Conservation (phyloP, 2,888 invertebrate genomes). For the Drosophila paramelanica region DNA sequence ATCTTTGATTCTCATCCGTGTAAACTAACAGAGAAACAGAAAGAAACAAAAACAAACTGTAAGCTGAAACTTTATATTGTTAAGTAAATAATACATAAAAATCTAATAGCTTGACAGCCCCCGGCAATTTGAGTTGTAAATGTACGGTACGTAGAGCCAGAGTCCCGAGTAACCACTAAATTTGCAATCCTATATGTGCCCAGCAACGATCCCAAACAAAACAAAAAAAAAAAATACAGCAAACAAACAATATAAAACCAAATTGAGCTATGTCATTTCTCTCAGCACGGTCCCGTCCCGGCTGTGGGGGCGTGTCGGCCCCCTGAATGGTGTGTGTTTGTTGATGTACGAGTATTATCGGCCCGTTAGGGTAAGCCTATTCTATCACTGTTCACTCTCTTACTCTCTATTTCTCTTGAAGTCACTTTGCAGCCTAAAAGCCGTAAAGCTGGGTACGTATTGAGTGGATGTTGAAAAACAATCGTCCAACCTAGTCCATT, state of each 20-base stretch:
- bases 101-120: conserved; percentile 41
- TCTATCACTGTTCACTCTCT: conserved; percentile 45
- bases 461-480: conserved; percentile 47
- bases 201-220: conserved; percentile 23
- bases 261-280: conserved; percentile 39
- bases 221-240: background rate
- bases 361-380: conserved; percentile 71
- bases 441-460: conserved; percentile 68
- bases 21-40: conserved; percentile 39
- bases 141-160: conserved; percentile 55
- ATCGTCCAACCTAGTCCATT: conserved; percentile 35
- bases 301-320: conserved; percentile 24
- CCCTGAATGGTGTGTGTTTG: conserved; percentile 6
- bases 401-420: conserved; percentile 43
- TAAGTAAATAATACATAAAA: conserved; percentile 47
- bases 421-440: conserved; percentile 66
- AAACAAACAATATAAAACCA: conserved; percentile 1
- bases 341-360: conserved; percentile 46
- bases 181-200: conserved; percentile 28
- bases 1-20: conserved; percentile 56
- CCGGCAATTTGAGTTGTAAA: conserved; percentile 46
- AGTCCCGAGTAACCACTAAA: conserved; percentile 40
- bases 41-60: conserved; percentile 37
- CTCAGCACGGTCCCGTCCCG: conserved; percentile 39
- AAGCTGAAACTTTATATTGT: conserved; percentile 41